Conservation (phyloP, 2,113 vertebrate species). For the Malurus cyaneus region DNA sequence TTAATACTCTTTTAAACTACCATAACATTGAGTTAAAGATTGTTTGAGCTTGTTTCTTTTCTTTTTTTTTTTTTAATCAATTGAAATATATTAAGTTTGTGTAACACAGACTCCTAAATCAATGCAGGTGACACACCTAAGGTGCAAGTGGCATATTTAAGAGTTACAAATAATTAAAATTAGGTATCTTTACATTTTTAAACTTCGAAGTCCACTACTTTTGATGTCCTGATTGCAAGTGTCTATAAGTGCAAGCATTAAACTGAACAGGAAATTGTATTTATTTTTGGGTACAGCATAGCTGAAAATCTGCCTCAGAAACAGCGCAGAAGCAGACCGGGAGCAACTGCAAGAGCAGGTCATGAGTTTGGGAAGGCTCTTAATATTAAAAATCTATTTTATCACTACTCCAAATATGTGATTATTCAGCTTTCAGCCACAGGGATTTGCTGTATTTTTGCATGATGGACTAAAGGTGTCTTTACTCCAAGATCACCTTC, state of each 20-base stretch:
- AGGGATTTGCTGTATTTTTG: background rate
- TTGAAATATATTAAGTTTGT: background rate
- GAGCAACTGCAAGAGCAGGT: background rate
- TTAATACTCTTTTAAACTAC: constrained; percentile 10
- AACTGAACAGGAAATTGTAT: background rate
- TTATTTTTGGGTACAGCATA: background rate
- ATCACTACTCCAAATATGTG: background rate
- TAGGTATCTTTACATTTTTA: background rate
- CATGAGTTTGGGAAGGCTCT: background rate
- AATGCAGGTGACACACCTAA: background rate
- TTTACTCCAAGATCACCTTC: background rate
- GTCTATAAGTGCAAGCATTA: background rate
- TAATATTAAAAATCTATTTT: background rate
- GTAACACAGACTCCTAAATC: background rate
- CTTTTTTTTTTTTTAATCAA: background rate
- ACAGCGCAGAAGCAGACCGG: background rate
- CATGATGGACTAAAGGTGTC: background rate
- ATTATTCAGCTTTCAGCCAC: background rate
- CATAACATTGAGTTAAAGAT: background rate
- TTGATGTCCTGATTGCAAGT: background rate
- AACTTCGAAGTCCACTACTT: background rate
- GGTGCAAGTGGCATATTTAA: background rate
- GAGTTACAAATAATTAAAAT: constrained; percentile 4
- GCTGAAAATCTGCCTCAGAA: background rate
- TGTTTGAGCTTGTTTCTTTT: background rate